Percentiles rank a stretch among this genome's conserved stretches.
These are phyloP conservation scores for pig (Sus scrofa) DNA, from an alignment of 2,113 vertebrate genomes.

Conservation along the genomic window DNA sequence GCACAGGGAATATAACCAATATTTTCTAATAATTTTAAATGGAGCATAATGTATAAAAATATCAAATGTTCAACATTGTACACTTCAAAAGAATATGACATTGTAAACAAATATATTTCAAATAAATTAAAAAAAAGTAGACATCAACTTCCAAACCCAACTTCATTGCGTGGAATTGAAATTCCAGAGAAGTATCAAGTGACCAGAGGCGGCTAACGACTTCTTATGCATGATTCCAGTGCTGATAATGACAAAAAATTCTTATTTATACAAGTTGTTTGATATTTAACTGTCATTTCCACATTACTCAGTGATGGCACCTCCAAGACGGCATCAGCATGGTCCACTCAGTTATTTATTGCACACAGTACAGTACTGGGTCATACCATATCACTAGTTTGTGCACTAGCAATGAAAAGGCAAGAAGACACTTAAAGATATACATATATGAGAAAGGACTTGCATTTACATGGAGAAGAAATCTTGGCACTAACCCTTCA, in stretches of 20 bases:
- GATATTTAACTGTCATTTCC: neutral
- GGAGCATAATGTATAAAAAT: too few relatives aligned
- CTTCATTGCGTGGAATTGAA: neutral
- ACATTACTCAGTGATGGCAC: neutral
- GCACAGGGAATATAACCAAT: too few relatives aligned
- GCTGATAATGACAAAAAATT: neutral
- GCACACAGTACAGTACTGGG: neutral
- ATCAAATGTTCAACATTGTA: too few relatives aligned
- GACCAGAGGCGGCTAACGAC: neutral
- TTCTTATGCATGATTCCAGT: neutral
- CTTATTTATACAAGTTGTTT: neutral
- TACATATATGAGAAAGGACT: neutral
- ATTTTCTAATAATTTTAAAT: too few relatives aligned
- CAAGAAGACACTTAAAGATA: neutral
- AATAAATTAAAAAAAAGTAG: neutral
- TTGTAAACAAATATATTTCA: too few relatives aligned
- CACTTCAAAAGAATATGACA: too few relatives aligned
- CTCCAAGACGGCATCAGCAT: neutral
- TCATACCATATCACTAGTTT: neutral
- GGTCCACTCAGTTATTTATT: neutral
- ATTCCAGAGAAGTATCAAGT: neutral
- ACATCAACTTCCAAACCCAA: neutral
- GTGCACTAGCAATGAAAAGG: neutral
- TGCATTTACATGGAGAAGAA: neutral
- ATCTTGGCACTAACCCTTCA: neutral